phyloP scores from a whole-genome alignment of 2,797 vertebrate species.

The Poeciliopsis infans region DNA sequence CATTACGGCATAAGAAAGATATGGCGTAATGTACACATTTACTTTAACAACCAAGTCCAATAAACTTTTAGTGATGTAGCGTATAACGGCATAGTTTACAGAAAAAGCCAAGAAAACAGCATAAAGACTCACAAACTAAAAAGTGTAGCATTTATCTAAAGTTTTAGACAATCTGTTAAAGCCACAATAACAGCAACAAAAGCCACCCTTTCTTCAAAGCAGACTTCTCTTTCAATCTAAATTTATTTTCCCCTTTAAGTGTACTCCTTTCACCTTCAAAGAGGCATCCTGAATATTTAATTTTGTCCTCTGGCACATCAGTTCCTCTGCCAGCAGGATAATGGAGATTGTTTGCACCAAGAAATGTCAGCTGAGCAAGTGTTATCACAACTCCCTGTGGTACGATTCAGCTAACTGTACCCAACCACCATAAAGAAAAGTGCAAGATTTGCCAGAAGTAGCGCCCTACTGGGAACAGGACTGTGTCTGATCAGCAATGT shows the following conservation, averaged over 20 bases:
- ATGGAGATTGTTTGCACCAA: slow-evolving; percentile 45
- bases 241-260: slow-evolving; percentile 28
- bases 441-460: slow-evolving; percentile 44
- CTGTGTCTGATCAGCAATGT: slow-evolving; percentile 24
- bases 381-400: slow-evolving; percentile 41
- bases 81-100: not conserved
- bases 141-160: not conserved
- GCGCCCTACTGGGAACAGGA: slow-evolving; percentile 31
- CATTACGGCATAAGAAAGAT: not conserved
- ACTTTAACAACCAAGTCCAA: slow-evolving; percentile 14
- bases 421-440: slow-evolving; percentile 49
- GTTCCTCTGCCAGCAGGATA: slow-evolving; percentile 29
- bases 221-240: slow-evolving; percentile 11
- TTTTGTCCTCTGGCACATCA: slow-evolving; percentile 25
- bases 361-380: slow-evolving; percentile 37
- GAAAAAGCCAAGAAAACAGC: slow-evolving; percentile 13
- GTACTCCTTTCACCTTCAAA: slow-evolving; percentile 24
- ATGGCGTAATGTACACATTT: not conserved
- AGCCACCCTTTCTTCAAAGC: not conserved
- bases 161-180: slow-evolving; percentile 12
- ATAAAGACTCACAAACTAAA: slow-evolving; percentile 15
- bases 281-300: slow-evolving; percentile 26
- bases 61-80: not conserved
- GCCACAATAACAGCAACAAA: not conserved
- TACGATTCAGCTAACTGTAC: slow-evolving; percentile 34